These are phyloP conservation scores for Lordiphosa stackelbergi DNA, from an alignment of 1,140 invertebrate genomes.

Conservation along the genomic window DNA sequence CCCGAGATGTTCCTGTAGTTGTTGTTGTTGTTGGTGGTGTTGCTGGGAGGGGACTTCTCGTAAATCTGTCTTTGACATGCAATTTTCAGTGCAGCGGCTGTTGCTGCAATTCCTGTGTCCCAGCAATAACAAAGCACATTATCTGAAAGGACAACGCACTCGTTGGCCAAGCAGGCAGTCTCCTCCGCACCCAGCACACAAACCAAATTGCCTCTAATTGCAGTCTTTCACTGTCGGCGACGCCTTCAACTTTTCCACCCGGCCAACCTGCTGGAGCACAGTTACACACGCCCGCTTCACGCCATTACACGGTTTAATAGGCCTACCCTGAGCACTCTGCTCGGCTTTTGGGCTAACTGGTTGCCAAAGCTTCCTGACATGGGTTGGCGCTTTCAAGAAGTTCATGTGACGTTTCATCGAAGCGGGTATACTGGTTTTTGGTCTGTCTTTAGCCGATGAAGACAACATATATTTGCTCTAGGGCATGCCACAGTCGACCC, in stretches of 20 bases:
- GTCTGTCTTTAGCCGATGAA: too few relatives aligned
- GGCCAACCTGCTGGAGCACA: slow-evolving; percentile 31
- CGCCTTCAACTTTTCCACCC: slow-evolving; percentile 40
- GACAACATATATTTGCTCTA: too few relatives aligned
- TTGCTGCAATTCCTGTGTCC: slow-evolving; percentile 46
- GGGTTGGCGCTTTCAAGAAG: slow-evolving; percentile 57
- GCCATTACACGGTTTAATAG: slow-evolving; percentile 73
- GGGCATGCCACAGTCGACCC: neutral
- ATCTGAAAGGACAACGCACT: slow-evolving; percentile 67
- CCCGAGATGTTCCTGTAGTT: slow-evolving; percentile 2
- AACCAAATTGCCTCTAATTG: slow-evolving; percentile 74
- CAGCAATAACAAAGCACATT: slow-evolving; percentile 48
- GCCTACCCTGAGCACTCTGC: slow-evolving; percentile 26
- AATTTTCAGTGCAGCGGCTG: slow-evolving; percentile 69
- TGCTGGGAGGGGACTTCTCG: slow-evolving; percentile 25
- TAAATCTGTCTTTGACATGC: slow-evolving; percentile 76
- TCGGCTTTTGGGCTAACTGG: slow-evolving; percentile 16
- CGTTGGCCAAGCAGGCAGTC: slow-evolving; percentile 30
- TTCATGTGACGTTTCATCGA: slow-evolving; percentile 11
- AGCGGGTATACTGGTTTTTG: neutral
- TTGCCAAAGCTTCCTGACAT: slow-evolving; percentile 46
- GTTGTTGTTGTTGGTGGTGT: too few relatives aligned
- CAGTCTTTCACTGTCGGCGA: slow-evolving; percentile 47
- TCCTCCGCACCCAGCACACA: neutral
- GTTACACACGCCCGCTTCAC: slow-evolving; percentile 58